Evolutionary conservation across 2,888 invertebrate species (phyloP).

Genomic region (Rotaria magnacalcarata): DNA sequence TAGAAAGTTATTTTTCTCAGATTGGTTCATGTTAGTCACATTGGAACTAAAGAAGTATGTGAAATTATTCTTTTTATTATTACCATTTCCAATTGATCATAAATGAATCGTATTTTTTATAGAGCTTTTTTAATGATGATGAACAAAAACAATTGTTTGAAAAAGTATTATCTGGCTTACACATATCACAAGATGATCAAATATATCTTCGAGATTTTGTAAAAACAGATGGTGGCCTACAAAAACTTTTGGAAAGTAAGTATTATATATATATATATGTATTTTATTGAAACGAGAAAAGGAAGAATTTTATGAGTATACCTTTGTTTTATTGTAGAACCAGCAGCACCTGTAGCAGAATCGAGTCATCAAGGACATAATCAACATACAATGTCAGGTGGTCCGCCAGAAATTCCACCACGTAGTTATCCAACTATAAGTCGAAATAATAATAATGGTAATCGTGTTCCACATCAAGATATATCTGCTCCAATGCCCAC

Average conservation of each 20-base stretch:
- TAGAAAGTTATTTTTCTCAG: neutral
- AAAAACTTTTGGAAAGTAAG: neutral
- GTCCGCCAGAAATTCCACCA: neutral
- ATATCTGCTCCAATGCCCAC: neutral
- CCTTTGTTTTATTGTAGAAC: neutral
- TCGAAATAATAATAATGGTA: neutral
- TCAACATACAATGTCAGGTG: neutral
- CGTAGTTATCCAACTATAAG: neutral
- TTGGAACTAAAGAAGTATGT: neutral
- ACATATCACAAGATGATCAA: neutral
- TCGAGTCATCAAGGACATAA: neutral
- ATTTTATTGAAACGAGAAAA: neutral
- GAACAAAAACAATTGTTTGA: neutral
- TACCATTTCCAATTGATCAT: too few species aligned
- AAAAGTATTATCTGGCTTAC: neutral
- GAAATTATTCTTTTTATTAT: neutral
- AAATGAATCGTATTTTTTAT: neutral
- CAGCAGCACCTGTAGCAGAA: neutral
- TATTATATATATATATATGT: neutral
- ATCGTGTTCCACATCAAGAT: conserved; percentile 1
- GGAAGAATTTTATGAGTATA: neutral
- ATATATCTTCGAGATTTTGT: neutral
- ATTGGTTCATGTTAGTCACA: conserved; percentile 8
- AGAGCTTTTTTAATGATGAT: conserved; percentile 18
- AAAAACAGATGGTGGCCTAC: neutral